A percentile compares a stretch with the other conserved stretches of the same genome.
phyloP scores from a whole-genome alignment of 2,888 invertebrate species.

The Spilosoma lubricipeda region DNA sequence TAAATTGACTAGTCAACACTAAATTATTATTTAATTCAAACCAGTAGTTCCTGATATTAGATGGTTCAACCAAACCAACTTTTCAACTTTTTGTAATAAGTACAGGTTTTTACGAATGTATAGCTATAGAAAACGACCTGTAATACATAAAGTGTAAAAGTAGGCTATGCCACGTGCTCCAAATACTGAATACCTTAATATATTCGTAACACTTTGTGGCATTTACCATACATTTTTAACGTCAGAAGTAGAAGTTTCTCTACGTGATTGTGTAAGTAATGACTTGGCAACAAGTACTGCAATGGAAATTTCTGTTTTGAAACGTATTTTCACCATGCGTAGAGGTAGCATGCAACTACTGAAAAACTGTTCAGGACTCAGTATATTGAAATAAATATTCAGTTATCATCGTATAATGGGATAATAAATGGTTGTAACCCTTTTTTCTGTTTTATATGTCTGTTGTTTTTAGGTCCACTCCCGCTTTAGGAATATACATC shows the following conservation, averaged over 20 bases:
- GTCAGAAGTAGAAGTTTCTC: background rate
- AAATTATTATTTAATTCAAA: too few species aligned
- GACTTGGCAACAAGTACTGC: background rate
- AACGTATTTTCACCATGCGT: background rate
- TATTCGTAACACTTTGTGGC: constrained; percentile 26
- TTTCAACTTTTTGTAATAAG: too few species aligned
- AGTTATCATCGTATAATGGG: too few species aligned
- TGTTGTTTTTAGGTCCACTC: too few species aligned
- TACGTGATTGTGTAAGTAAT: background rate
- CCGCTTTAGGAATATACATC: too few species aligned
- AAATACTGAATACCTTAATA: constrained; percentile 27
- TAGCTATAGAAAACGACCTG: background rate
- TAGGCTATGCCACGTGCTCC: constrained; percentile 24
- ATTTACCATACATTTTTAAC: constrained; percentile 10
- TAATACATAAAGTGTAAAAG: constrained; percentile 2
- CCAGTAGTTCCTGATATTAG: too few species aligned
- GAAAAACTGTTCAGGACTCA: background rate
- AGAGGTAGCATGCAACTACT: background rate
- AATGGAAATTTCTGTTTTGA: background rate
- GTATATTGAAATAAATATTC: background rate
- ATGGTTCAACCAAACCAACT: too few species aligned
- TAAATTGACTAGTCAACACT: too few species aligned
- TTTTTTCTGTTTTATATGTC: background rate
- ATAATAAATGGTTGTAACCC: background rate
- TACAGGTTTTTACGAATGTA: background rate